Evolutionary conservation across 1,140 invertebrate genomes (phyloP).

Genomic region (Schmidtea mediterranea): DNA sequence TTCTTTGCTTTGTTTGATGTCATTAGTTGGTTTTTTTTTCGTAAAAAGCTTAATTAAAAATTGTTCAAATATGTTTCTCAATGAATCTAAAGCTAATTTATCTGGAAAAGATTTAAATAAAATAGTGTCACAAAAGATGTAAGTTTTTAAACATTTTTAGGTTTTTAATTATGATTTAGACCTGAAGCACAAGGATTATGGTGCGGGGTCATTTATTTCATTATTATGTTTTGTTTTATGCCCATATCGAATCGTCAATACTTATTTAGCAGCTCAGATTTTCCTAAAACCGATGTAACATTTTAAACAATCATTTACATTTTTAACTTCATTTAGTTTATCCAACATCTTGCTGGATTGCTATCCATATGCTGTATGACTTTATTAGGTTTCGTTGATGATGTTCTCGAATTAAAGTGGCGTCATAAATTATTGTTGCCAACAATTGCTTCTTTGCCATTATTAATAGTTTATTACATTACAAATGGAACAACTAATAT

Average conservation of each 20-base stretch:
- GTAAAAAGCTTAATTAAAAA: neutral
- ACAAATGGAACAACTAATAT: slow-evolving; percentile 80
- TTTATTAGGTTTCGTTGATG: slow-evolving; percentile 86
- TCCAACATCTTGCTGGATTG: slow-evolving; percentile 65
- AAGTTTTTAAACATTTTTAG: neutral
- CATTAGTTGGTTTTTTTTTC: no score
- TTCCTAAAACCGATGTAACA: slow-evolving; percentile 7
- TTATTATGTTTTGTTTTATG: slow-evolving; percentile 81
- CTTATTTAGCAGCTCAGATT: neutral
- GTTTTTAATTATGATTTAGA: slow-evolving; percentile 27
- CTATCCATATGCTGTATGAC: slow-evolving; percentile 93
- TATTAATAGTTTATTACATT: slow-evolving; percentile 88
- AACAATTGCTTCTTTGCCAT: slow-evolving; percentile 69
- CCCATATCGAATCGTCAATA: slow-evolving; percentile 48
- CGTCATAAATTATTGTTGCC: slow-evolving; percentile 81
- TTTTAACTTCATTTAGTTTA: slow-evolving; percentile 40
- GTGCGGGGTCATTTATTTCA: slow-evolving; percentile 66
- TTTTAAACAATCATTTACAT: slow-evolving; percentile 7
- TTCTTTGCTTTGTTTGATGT: no score
- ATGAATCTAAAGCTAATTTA: neutral
- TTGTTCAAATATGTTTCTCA: neutral
- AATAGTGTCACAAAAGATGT: neutral
- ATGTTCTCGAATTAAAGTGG: slow-evolving; percentile 80
- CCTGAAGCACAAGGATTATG: slow-evolving; percentile 87
- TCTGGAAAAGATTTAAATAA: slow-evolving; percentile 2